Base-by-base conservation (phyloP, 2,113 vertebrate species). In the Formicarius rufipectus region DNA sequence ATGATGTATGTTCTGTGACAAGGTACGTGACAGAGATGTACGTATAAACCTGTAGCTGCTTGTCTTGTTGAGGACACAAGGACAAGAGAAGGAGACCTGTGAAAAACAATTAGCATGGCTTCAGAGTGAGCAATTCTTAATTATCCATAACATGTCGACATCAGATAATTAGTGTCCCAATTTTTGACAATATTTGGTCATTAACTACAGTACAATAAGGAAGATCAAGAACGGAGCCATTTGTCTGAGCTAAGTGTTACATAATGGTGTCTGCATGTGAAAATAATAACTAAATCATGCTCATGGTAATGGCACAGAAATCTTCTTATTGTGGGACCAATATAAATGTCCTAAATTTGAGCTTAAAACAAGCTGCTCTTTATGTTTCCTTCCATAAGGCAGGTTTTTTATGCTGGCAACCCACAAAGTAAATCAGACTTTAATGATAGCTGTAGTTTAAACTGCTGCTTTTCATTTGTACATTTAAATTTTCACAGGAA, bases 1-100 rank as follows among this genome's bases (percentile, higher is more conserved):
- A 98, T 98, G 98, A 98, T 98, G 94, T 97, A 98, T 98, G 97
- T 97, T 92, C 66, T 94, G 93, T 98, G 97, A 98, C 97, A 97
- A 93, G 89, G 64, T 97, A 93, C n/a, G 37, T 98, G 98, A 97
- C 97, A 98, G 97, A 98, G 98, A 98, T 96, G 71, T 95, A 95
- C 92, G 75, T 95, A 90, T 94, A 97, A 97, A 97, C 83, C 95
- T 96, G 93, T 97, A 89, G 82, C 85, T 96, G 76, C 87, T 96
- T 96, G 95, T 69, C 89, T 96, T 96, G 79, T 96, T 98, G 97
- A 98, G 97, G 98, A 98, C 91, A 84, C 78, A 77, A 97, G 97
- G 97, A 97, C 94, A 8, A 87, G 84, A 94, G 95, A 97, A 97
- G 97, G 97, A 98, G 97, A 98, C 93, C 67, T 97, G 93, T 94